Percentiles rank a stretch among this genome's conserved stretches.
Evolutionary conservation across 2,113 vertebrate genomes (phyloP).

Genomic region (Pipra filicauda): DNA sequence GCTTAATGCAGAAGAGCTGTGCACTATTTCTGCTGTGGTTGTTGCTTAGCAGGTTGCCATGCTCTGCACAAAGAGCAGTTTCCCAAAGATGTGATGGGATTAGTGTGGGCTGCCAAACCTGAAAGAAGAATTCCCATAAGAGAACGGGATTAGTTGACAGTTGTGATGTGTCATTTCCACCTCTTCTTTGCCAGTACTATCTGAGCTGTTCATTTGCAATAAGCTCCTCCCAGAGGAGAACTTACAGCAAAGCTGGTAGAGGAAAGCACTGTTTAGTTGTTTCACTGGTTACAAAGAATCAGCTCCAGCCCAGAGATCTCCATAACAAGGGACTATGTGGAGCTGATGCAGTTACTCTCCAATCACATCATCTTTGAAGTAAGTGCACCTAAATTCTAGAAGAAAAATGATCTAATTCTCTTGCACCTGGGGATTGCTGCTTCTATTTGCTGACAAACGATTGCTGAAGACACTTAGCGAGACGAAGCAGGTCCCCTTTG

Average conservation of each 20-base stretch:
- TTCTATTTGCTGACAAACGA: not conserved
- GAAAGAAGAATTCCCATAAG: not conserved
- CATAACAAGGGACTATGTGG: not conserved
- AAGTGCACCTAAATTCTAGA: not conserved
- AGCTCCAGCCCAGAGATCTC: not conserved
- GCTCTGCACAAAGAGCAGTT: not conserved
- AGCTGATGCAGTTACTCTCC: not conserved
- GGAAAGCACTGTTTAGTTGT: not conserved
- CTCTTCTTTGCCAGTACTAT: not conserved
- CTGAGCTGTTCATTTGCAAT: not conserved
- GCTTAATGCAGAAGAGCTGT: not conserved
- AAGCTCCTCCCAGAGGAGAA: not conserved
- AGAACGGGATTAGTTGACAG: not conserved
- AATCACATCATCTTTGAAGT: not conserved
- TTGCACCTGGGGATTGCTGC: not conserved
- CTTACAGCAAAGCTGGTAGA: not conserved
- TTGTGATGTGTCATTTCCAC: not conserved
- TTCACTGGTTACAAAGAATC: not conserved
- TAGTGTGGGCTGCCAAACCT: not conserved
- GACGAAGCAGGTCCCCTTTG: not conserved
- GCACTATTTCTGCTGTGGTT: fast-evolving
- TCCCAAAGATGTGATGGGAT: not conserved
- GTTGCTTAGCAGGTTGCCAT: not conserved
- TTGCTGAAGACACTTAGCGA: not conserved
- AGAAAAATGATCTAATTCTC: not conserved